Base-by-base conservation (phyloP, 2,113 vertebrate genomes). In the Jacana jacana region DNA sequence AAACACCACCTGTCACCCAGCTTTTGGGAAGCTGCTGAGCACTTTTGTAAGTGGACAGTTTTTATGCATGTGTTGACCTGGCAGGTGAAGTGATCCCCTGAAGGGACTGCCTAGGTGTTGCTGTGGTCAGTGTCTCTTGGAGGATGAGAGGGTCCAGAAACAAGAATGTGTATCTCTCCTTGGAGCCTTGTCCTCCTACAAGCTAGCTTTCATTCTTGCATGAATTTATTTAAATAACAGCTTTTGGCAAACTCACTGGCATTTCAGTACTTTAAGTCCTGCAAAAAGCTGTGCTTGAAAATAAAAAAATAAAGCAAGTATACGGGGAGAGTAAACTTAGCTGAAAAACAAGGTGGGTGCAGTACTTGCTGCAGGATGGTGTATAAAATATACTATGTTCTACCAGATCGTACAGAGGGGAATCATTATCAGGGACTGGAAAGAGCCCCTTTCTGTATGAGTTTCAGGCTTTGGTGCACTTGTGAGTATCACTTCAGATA, bases 291-390 rank as follows among this genome's bases (percentile, higher is more conserved):
- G 76, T 58, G 35, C 84, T 83, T 88, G 35, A 40, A 91, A 82
- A 91, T 84, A 81, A 91, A 85, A 85, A 91, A 95, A 87, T 65
- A 82, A 89, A 63, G 27, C 31, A 83, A 88, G 51, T 68, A 75
- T 83, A 86, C 72, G 54, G 3, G 5, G 57, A 92, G 15, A 86
- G 60, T 52, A 90, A 92, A 84, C 4, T 2, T 40, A 83, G 35
- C 61, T 79, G 80, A 84, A 94, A 92, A 93, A 93, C 0, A 22
- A 79, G 55, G 86, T 48, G 69, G 69, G 65, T 78, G 81, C 69
- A 96, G 72, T 51, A 68, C 28, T 25, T 65, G 4, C 77, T 20
- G 40, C 68, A 81, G 58, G 61, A 71, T 84, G 46, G 37, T 10
- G 6, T 64, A 44, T 51, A 58, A 86, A 75, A 73, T 78, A 40